A percentile compares a stretch with the other conserved stretches of the same genome.
Evolutionary conservation across 2,888 invertebrate genomes (phyloP).

Genomic region (Melanargia galathea): DNA sequence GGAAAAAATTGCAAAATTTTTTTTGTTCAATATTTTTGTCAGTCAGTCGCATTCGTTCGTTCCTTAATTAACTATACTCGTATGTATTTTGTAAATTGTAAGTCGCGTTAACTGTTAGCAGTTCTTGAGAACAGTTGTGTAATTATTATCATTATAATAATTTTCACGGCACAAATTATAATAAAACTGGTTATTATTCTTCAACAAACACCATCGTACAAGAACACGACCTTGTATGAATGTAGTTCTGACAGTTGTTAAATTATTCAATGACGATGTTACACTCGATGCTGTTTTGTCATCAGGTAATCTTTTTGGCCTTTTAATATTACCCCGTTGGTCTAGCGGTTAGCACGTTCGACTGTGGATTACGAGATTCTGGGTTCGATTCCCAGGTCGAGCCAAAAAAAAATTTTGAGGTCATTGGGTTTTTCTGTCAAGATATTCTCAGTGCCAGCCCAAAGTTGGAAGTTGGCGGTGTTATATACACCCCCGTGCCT

Average conservation of each 20-base stretch:
- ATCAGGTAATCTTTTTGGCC: too few species aligned
- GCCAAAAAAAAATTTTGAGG: too few species aligned
- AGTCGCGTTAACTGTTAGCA: neutral
- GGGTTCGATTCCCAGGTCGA: too few species aligned
- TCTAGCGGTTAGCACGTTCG: too few species aligned
- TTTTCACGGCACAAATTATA: neutral
- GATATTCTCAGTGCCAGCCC: too few species aligned
- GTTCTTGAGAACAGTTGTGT: conserved; percentile 12
- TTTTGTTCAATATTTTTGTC: conserved; percentile 10
- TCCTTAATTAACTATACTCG: conserved; percentile 7
- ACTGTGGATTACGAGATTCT: too few species aligned
- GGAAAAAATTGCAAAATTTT: neutral
- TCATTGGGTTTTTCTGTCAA: too few species aligned
- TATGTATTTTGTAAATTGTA: conserved; percentile 10
- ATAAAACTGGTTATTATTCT: conserved; percentile 12
- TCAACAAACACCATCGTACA: conserved; percentile 12
- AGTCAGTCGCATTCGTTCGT: neutral
- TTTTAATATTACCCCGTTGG: too few species aligned
- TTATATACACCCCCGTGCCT: too few species aligned
- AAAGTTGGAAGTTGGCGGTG: too few species aligned
- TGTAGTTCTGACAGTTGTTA: neutral
- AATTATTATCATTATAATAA: conserved; percentile 15
- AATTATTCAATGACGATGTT: neutral
- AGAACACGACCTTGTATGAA: conserved; percentile 9
- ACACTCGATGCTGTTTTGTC: too few species aligned